phyloP scores from a whole-genome alignment of 2,113 vertebrate genomes.

The Microtus oregoni region DNA sequence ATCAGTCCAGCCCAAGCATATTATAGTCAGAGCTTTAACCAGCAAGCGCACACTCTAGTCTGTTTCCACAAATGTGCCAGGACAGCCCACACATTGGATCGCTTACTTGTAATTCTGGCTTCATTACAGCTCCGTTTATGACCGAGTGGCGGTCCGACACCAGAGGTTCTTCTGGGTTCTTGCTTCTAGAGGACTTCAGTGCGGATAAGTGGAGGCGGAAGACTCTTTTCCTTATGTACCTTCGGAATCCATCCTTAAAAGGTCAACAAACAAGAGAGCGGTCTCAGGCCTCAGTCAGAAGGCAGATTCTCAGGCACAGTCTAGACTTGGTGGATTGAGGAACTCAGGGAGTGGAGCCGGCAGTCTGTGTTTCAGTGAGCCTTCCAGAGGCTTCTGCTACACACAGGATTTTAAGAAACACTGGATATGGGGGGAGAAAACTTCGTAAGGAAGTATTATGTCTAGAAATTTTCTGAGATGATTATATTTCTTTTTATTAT shows the following conservation, averaged over 20 bases:
- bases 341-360: not conserved
- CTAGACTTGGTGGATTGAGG: not conserved
- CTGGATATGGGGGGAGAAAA: not conserved
- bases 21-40: not conserved
- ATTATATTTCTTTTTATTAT: not conserved
- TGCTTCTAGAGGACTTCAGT: slow-evolving; percentile 42
- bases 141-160: slow-evolving; percentile 82
- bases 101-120: slow-evolving; percentile 85
- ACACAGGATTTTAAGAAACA: not conserved
- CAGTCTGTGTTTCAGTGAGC: not conserved
- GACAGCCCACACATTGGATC: not conserved
- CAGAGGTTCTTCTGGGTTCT: slow-evolving; percentile 27
- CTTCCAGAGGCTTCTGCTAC: not conserved
- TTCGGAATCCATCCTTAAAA: slow-evolving; percentile 86
- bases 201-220: slow-evolving; percentile 78
- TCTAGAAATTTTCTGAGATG: not conserved
- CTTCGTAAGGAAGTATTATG: not conserved
- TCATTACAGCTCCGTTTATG: slow-evolving; percentile 81
- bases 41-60: not conserved
- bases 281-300: not conserved
- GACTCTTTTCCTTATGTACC: slow-evolving; percentile 82
- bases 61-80: not conserved
- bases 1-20: not conserved
- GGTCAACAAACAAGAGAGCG: not conserved
- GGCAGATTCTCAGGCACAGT: not conserved